phyloP scores from a whole-genome alignment of 1,140 invertebrate species.

The Drosophila punjabiensis region DNA sequence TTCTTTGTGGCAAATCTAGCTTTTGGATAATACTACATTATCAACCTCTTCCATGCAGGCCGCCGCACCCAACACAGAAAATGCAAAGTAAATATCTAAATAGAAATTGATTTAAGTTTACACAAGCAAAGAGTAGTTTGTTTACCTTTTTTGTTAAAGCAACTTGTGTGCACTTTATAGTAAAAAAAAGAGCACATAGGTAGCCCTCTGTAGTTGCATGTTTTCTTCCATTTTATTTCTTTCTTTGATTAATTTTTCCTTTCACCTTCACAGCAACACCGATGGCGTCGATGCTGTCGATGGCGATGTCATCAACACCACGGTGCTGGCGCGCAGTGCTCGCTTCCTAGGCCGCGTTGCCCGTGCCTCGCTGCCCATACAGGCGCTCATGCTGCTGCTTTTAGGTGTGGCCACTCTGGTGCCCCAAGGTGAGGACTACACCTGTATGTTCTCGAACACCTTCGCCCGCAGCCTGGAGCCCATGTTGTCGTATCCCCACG shows the following conservation, averaged over 20 bases:
- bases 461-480: conserved; percentile 93
- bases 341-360: conserved; percentile 94
- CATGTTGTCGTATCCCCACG: conserved; percentile 94
- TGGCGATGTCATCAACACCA: conserved; percentile 87
- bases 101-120: conserved; percentile 68
- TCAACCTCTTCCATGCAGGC: conserved; percentile 85
- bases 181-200: conserved; percentile 13
- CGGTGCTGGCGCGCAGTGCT: conserved; percentile 90
- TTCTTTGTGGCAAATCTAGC: conserved; percentile 86
- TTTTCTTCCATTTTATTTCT: not conserved
- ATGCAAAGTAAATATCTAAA: conserved; percentile 87
- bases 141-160: conserved; percentile 8
- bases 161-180: conserved; percentile 38
- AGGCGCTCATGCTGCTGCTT: conserved; percentile 94
- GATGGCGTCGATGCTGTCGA: conserved; percentile 86
- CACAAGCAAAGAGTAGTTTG: conserved; percentile 32
- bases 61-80: conserved; percentile 85
- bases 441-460: conserved; percentile 92
- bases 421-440: conserved; percentile 94
- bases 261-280: conserved; percentile 72
- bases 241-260: conserved; percentile 1
- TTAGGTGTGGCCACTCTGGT: conserved; percentile 95
- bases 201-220: conserved; percentile 36
- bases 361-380: conserved; percentile 95
- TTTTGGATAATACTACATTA: conserved; percentile 87